Evolutionary conservation across 53 echinoderm and acorn worm species (phyloP), one percentile per base, ranked within the genome.

Genomic region (Crossaster papposus): DNA sequence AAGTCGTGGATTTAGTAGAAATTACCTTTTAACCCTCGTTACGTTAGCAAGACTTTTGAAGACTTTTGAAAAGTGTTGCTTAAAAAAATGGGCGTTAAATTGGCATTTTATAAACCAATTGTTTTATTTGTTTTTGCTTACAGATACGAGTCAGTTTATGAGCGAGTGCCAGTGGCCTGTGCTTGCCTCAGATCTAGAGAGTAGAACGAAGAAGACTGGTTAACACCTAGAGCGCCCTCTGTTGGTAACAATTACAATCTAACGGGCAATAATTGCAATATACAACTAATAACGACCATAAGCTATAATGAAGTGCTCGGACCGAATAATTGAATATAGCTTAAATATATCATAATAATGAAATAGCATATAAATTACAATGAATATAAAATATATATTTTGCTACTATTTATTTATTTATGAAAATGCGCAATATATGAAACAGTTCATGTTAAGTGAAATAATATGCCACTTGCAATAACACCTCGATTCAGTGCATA

Each of bases 141-240:
- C 70, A 83, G 83, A 70, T 83, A 86, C 32, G 72, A 51, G 0
- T 10, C 44, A 23, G 54, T 29, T 28, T 86, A 74, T 26, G 86
- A 86, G 29, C 23, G 53, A 31, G 86, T 86, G 8, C 86, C 86
- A 15, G 86, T 86, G 13, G 86, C 86, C 15, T 83, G 84, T 24
- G 84, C 71, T 3, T 83, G 84, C 36, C 51, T 71, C 44, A 44
- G 44, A 44, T 7, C 44, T 44, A 2, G 12, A 58, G 58, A 58
- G 22, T 58, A 20, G 58, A 18, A 58, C 14, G 12, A 58, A 58
- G 22, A 11, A 58, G 58, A 58, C 58, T 18, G 58, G 58, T 18
- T 14, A 58, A 58, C 22, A 58, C 12, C 58, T 20, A 20, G 58
- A 58, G 17, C 17, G 58, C 58, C 58, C 58, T 58, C 17, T 58